These are phyloP conservation scores for Heterocephalus glaber DNA, from an alignment of 2,113 vertebrate species.

Conservation along the genomic window DNA sequence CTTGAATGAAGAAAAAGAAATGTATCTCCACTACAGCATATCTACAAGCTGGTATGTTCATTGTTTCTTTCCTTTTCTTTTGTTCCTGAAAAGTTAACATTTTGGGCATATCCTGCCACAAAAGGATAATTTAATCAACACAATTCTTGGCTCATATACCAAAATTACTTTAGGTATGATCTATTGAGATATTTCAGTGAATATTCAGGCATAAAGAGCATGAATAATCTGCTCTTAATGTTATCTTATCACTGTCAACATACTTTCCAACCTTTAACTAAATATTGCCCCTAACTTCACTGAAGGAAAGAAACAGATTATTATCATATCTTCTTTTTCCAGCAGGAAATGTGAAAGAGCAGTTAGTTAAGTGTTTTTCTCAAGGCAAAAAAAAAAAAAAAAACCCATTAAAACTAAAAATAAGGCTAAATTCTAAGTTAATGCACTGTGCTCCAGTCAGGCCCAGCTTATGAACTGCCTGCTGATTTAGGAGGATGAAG, in stretches of 20 bases:
- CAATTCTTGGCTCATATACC: constrained; percentile 51
- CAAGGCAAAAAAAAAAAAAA: neutral
- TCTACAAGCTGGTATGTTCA: neutral
- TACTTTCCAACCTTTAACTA: constrained; percentile 59
- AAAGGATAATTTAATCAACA: neutral
- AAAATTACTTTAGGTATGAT: constrained; percentile 38
- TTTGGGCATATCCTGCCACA: neutral
- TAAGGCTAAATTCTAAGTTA: neutral
- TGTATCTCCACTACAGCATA: neutral
- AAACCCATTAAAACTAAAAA: neutral
- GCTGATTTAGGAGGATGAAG: neutral
- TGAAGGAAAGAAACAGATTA: constrained; percentile 51
- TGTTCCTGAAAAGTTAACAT: neutral
- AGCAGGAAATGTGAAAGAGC: constrained; percentile 43
- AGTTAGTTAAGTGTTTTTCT: constrained; percentile 45
- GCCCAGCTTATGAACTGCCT: neutral
- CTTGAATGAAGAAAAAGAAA: neutral
- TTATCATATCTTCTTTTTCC: constrained; percentile 35
- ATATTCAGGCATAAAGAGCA: neutral
- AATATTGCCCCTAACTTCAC: constrained; percentile 59
- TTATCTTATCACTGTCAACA: constrained; percentile 67
- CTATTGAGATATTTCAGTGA: constrained; percentile 39
- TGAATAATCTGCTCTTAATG: constrained; percentile 56
- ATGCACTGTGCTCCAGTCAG: neutral
- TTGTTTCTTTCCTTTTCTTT: constrained; percentile 6